Base-by-base conservation (phyloP, 2,797 vertebrate genomes). In the Poeciliopsis infans region DNA sequence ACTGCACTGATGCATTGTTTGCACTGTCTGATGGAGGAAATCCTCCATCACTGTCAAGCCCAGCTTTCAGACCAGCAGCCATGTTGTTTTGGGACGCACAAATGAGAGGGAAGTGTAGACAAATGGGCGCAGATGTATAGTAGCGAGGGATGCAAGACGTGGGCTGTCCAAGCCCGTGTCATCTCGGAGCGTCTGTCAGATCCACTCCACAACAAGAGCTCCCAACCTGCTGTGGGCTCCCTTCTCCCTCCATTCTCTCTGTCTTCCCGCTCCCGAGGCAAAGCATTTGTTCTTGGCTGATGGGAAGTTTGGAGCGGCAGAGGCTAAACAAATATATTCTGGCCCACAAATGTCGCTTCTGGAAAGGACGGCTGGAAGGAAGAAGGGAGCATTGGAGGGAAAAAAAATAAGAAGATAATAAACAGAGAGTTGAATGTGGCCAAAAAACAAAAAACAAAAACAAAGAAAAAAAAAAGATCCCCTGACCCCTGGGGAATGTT, bases 321-420 rank as follows among this genome's bases (percentile, higher is more conserved):
- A 76, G 82, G 91, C 92, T 89, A 94, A 92, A 74, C 89, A 93
- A 95, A 95, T 95, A 89, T 92, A 94, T 93, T 95, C 95, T 94
- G 88, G 89, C 86, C 86, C 81, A 86, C 90, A 87, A 91, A 88
- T 87, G 88, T 86, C 57, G 72, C 90, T 91, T 85, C 84, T 91
- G 83, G 84, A 87, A 76, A 73, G 72, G 79, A 80, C 85, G 79
- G 68, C 86, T 81, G 81, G 64, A 79, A 85, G 86, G 79, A 82
- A 82, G 72, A 69, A 69, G 36, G 39, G 71, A 85, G 82, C 13
- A 68, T 70, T 43, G 59, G 73, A 69, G 31, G 20, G 49, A 23
- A 25, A 43, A 69, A 51, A 87, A 74, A 85, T 69, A 78, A 75
- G 80, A 76, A 78, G 71, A 83, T 79, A 68, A 75, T 72, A 84